Conservation (phyloP, 2,797 vertebrate genomes). For the Pipistrellus nathusii region DNA sequence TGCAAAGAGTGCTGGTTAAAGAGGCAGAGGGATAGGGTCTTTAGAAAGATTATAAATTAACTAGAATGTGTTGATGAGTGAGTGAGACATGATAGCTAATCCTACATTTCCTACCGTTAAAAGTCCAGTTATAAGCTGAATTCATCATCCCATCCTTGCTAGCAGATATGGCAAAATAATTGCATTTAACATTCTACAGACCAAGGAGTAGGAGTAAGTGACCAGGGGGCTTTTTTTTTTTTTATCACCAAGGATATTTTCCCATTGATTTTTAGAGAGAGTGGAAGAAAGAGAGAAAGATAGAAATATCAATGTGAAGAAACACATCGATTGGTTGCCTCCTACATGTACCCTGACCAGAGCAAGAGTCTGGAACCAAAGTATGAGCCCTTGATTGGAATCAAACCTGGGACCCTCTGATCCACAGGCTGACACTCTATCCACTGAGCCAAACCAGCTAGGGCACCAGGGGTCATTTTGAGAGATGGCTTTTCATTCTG, state of each 20-base stretch:
- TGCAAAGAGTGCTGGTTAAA: neutral
- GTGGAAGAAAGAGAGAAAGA: no score
- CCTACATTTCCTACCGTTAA: neutral
- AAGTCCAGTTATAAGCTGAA: neutral
- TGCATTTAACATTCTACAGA: slow-evolving; percentile 11
- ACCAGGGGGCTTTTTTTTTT: neutral
- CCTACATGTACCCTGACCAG: no score
- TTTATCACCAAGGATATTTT: no score
- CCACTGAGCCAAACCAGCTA: no score
- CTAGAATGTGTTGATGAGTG: neutral
- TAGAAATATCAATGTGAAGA: no score
- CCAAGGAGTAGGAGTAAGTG: neutral
- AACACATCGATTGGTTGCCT: no score
- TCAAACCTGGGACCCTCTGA: no score
- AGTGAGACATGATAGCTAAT: neutral
- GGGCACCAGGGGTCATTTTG: neutral
- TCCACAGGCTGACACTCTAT: no score
- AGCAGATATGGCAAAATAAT: neutral
- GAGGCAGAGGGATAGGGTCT: neutral
- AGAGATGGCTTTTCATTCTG: neutral
- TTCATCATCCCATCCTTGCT: neutral
- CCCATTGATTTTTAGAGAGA: no score
- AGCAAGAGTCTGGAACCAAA: no score
- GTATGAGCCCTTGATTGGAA: no score
- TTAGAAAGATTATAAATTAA: slow-evolving; percentile 23